These are phyloP conservation scores for Gila orcuttii DNA, from an alignment of 2,113 vertebrate genomes.

Conservation along the genomic window DNA sequence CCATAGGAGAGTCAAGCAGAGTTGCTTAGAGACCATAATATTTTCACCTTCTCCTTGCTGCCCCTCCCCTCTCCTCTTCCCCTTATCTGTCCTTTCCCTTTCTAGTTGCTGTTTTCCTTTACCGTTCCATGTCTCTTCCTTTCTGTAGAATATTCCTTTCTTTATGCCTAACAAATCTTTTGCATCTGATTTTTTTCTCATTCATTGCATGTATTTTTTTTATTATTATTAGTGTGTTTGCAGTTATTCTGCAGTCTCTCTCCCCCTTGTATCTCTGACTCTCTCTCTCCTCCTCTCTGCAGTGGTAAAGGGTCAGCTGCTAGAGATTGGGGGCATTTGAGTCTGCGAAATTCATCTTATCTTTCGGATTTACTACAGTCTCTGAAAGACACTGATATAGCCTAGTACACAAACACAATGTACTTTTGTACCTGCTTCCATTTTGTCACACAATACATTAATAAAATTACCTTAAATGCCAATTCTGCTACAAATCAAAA, in stretches of 20 bases:
- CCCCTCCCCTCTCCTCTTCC: slow-evolving; percentile 28
- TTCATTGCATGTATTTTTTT: neutral
- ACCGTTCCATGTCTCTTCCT: neutral
- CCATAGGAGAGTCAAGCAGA: slow-evolving; percentile 39
- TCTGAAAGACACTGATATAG: slow-evolving; percentile 32
- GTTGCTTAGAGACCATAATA: slow-evolving; percentile 48
- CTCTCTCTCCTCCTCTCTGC: slow-evolving; percentile 49
- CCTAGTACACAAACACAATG: neutral
- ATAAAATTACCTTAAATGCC: neutral
- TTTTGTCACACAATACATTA: neutral
- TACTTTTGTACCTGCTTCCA: neutral
- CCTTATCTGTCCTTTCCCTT: slow-evolving; percentile 21
- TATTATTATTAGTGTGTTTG: slow-evolving; percentile 7
- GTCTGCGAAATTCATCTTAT: slow-evolving; percentile 50
- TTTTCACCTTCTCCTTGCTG: slow-evolving; percentile 23
- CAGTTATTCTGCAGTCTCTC: slow-evolving; percentile 17
- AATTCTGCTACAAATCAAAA: neutral
- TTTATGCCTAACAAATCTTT: neutral
- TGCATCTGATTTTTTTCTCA: neutral
- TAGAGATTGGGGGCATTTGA: slow-evolving; percentile 50
- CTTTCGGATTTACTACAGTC: slow-evolving; percentile 47
- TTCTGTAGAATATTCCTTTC: neutral
- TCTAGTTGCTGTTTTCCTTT: neutral
- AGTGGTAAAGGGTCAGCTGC: slow-evolving; percentile 45
- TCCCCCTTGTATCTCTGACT: slow-evolving; percentile 7